Percentiles rank a stretch among this genome's conserved stretches.
Conservation (phyloP, 1,140 invertebrate genomes). For the Hypothenemus hampei region DNA sequence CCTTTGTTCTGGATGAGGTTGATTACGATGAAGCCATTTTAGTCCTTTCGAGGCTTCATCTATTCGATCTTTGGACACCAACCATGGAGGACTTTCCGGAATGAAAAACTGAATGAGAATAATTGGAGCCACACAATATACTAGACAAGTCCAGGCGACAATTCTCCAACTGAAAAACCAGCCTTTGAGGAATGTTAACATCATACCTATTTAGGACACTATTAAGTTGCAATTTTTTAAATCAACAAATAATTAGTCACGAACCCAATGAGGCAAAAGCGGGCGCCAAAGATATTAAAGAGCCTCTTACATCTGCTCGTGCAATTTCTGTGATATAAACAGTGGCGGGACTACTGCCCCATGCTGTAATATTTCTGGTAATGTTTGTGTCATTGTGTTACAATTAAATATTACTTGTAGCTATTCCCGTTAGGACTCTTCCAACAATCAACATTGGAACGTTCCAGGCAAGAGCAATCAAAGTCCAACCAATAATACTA, state of each 20-base stretch:
- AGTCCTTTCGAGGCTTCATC: slow-evolving; percentile 53
- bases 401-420: slow-evolving; percentile 42
- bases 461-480: slow-evolving; percentile 52
- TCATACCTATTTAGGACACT: slow-evolving; percentile 47
- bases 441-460: slow-evolving; percentile 54
- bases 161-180: slow-evolving; percentile 55
- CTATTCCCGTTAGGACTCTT: slow-evolving; percentile 58
- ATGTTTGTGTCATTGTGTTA: not conserved
- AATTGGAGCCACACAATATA: slow-evolving; percentile 52
- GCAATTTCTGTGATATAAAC: slow-evolving; percentile 61
- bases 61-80: slow-evolving; percentile 52
- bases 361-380: slow-evolving; percentile 39
- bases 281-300: slow-evolving; percentile 42
- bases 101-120: slow-evolving; percentile 52
- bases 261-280: slow-evolving; percentile 39
- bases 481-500: slow-evolving; percentile 56
- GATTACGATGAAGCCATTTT: slow-evolving; percentile 46
- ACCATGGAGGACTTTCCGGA: slow-evolving; percentile 65
- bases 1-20: slow-evolving; percentile 41
- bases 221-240: not conserved
- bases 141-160: slow-evolving; percentile 53
- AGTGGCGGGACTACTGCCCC: slow-evolving; percentile 55
- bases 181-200: slow-evolving; percentile 57
- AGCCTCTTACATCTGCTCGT: slow-evolving; percentile 53
- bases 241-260: slow-evolving; percentile 39